These are phyloP conservation scores for Helobdella robusta DNA, from an alignment of 2,888 invertebrate genomes.

Conservation along the genomic window DNA sequence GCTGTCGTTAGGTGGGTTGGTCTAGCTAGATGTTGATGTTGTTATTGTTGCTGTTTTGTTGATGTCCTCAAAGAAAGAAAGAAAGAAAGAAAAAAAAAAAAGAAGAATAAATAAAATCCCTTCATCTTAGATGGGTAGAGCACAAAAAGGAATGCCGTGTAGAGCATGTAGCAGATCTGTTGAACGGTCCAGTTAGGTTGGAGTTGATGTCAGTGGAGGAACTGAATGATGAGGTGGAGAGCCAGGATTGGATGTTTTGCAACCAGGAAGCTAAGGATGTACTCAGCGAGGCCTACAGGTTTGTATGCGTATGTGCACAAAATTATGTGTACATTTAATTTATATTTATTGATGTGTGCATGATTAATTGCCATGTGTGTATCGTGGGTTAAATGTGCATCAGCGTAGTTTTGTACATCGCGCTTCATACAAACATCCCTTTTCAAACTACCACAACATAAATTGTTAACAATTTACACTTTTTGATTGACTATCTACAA, in stretches of 20 bases:
- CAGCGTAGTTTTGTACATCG: too few relatives aligned
- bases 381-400: too few relatives aligned
- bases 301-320: neutral
- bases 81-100: too few relatives aligned
- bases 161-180: neutral
- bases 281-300: constrained; percentile 21
- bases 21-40: neutral
- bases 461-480: too few relatives aligned
- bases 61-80: too few relatives aligned
- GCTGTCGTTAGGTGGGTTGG: constrained; percentile 15
- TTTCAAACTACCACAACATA: too few relatives aligned
- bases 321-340: neutral
- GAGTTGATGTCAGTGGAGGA: constrained; percentile 21
- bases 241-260: constrained; percentile 16
- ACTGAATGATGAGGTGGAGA: constrained; percentile 18
- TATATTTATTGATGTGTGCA: too few relatives aligned
- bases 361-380: too few relatives aligned
- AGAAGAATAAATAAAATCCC: too few relatives aligned
- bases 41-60: neutral
- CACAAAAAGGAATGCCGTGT: constrained; percentile 19
- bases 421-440: too few relatives aligned
- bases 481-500: too few relatives aligned
- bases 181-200: constrained; percentile 21
- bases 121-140: constrained; percentile 16
- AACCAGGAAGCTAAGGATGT: neutral